Evolutionary conservation across 2,888 invertebrate genomes (phyloP).

Genomic region (Carcina quercana): DNA sequence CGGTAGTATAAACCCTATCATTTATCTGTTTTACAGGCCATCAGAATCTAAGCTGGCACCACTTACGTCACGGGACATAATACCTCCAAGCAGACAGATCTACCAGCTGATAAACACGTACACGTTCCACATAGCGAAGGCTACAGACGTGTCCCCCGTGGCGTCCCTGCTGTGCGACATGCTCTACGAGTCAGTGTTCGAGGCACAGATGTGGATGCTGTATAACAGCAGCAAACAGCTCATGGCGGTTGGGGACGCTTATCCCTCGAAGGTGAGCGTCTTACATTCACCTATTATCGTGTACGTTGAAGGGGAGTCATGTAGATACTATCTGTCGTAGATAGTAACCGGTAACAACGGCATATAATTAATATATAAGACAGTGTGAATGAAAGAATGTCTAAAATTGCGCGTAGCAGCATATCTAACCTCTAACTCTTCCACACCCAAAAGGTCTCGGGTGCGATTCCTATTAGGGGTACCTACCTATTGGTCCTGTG

Average conservation of each 20-base stretch:
- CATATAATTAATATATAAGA: too few species aligned
- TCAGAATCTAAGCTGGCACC: slow-evolving; percentile 86
- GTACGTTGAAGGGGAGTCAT: too few species aligned
- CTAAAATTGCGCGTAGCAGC: too few species aligned
- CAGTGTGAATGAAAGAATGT: too few species aligned
- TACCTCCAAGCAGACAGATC: slow-evolving; percentile 91
- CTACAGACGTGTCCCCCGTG: slow-evolving; percentile 84
- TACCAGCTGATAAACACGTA: slow-evolving; percentile 93
- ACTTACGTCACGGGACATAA: slow-evolving; percentile 86
- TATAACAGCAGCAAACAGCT: slow-evolving; percentile 94
- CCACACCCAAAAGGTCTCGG: too few species aligned
- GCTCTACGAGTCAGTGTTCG: slow-evolving; percentile 96
- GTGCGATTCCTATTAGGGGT: too few species aligned
- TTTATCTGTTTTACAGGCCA: slow-evolving; percentile 77
- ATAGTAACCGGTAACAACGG: too few species aligned
- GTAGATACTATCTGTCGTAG: too few species aligned
- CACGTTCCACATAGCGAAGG: slow-evolving; percentile 86
- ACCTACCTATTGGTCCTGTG: too few species aligned
- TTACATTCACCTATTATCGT: not conserved
- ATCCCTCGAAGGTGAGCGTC: slow-evolving; percentile 83
- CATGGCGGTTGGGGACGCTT: slow-evolving; percentile 91
- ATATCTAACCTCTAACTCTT: too few species aligned
- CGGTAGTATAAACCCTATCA: too few species aligned
- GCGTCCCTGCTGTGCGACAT: slow-evolving; percentile 88
- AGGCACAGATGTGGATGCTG: slow-evolving; percentile 97